phyloP scores from a whole-genome alignment of 2,888 invertebrate species.

The Dolichomitus sp. region DNA sequence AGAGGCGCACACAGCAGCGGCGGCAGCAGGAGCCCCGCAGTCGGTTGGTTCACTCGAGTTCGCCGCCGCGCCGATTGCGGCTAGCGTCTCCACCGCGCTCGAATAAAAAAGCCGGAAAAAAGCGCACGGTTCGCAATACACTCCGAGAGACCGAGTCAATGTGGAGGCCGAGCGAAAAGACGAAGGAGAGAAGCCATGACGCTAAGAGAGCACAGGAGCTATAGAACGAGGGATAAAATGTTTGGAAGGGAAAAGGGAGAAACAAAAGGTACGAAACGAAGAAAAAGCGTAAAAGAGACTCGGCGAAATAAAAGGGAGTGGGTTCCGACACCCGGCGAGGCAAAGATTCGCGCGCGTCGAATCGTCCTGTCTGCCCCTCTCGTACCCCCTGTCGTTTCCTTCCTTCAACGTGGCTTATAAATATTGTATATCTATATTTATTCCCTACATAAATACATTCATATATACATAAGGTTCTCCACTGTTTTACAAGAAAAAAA shows the following conservation, averaged over 20 bases:
- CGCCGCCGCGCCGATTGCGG: conserved; percentile 59
- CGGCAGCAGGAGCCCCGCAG: background rate
- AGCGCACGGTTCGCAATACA: conserved; percentile 67
- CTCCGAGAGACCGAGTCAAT: conserved; percentile 47
- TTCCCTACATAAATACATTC: conserved; percentile 37
- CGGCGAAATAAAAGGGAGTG: conserved; percentile 31
- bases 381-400: background rate
- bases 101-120: conserved; percentile 46
- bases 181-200: conserved; percentile 34
- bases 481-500: conserved; percentile 31
- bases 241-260: conserved; percentile 35
- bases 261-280: conserved; percentile 33
- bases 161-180: conserved; percentile 18
- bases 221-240: conserved; percentile 54
- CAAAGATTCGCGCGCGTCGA: conserved; percentile 61
- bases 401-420: conserved; percentile 23
- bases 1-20: conserved; percentile 53
- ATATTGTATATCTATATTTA: conserved; percentile 23
- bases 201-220: conserved; percentile 49
- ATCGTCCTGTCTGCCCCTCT: conserved; percentile 25
- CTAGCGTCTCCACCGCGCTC: conserved; percentile 67
- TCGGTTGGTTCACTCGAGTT: conserved; percentile 40
- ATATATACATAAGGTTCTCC: conserved; percentile 27
- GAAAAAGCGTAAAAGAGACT: conserved; percentile 50
- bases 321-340: conserved; percentile 53